A percentile compares a stretch with the other conserved stretches of the same genome.
phyloP scores from a whole-genome alignment of 2,797 vertebrate genomes.

The Leptatherina wallacei region DNA sequence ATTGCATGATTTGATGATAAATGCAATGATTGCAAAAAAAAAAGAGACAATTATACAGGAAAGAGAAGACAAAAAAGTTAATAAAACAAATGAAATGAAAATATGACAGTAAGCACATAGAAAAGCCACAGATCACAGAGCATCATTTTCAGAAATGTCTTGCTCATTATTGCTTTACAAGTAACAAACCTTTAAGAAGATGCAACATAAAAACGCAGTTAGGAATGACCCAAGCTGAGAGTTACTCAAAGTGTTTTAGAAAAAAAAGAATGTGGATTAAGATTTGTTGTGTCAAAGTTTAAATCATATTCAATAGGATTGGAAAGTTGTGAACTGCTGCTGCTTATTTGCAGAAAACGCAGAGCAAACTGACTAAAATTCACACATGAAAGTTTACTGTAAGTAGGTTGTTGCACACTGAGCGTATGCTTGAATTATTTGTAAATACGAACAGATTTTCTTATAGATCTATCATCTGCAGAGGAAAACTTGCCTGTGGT shows the following conservation, averaged over 20 bases:
- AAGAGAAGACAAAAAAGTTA: conserved; percentile 69
- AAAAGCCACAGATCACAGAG: conserved; percentile 44
- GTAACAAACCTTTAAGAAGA: conserved; percentile 22
- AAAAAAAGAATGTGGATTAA: too few species aligned
- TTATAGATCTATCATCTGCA: neutral
- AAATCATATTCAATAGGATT: neutral
- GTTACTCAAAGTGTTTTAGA: neutral
- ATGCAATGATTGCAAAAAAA: conserved; percentile 45
- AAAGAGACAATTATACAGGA: conserved; percentile 61
- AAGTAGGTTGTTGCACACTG: too few species aligned
- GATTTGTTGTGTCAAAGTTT: neutral
- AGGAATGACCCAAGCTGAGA: conserved; percentile 17
- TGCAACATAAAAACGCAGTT: conserved; percentile 17
- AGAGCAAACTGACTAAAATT: neutral
- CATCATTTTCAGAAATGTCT: conserved; percentile 40
- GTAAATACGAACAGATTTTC: neutral
- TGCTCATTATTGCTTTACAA: conserved; percentile 24
- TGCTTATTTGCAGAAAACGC: too few species aligned
- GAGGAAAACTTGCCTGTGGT: too few species aligned
- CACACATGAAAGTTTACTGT: too few species aligned
- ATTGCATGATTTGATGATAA: conserved; percentile 61
- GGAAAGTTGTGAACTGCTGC: neutral
- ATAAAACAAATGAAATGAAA: conserved; percentile 73
- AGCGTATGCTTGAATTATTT: too few species aligned
- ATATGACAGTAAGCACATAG: conserved; percentile 61